Evolutionary conservation across 2,888 invertebrate genomes (phyloP).

Genomic region (Clistopyga incitator): DNA sequence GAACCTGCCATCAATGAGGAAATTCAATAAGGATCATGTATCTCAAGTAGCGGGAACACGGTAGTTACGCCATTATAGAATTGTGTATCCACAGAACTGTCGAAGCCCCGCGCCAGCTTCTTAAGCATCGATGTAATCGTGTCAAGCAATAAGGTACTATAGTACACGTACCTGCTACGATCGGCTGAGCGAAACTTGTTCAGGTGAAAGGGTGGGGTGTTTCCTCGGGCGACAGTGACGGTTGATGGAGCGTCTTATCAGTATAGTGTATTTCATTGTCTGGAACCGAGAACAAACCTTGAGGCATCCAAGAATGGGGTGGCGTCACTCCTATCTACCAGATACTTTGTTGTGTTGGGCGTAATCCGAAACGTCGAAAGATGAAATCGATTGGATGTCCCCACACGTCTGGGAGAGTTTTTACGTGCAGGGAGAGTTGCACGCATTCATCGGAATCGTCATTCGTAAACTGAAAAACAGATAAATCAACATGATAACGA

Average conservation of each 20-base stretch:
- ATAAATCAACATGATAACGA: too few species aligned
- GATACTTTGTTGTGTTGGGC: background rate
- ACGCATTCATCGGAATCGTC: too few species aligned
- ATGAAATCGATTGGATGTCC: background rate
- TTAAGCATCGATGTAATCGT: slow-evolving; percentile 16
- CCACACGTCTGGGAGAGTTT: background rate
- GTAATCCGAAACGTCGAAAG: slow-evolving; percentile 28
- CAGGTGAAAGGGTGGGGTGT: background rate
- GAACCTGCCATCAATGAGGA: background rate
- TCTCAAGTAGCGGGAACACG: slow-evolving; percentile 1
- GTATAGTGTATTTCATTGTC: slow-evolving; percentile 36
- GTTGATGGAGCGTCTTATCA: slow-evolving; percentile 25
- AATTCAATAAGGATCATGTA: slow-evolving; percentile 12
- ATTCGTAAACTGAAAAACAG: too few species aligned
- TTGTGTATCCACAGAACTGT: background rate
- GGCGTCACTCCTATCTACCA: background rate
- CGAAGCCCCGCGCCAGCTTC: background rate
- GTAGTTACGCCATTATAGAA: background rate
- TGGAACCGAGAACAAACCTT: slow-evolving; percentile 25
- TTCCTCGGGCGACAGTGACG: slow-evolving; percentile 39
- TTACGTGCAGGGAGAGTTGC: background rate
- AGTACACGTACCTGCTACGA: background rate
- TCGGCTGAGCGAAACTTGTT: slow-evolving; percentile 27
- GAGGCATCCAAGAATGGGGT: slow-evolving; percentile 14
- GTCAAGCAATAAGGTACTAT: background rate